Evolutionary conservation across 2,888 invertebrate genomes (phyloP).

Genomic region (Phyllotreta cruciferae): DNA sequence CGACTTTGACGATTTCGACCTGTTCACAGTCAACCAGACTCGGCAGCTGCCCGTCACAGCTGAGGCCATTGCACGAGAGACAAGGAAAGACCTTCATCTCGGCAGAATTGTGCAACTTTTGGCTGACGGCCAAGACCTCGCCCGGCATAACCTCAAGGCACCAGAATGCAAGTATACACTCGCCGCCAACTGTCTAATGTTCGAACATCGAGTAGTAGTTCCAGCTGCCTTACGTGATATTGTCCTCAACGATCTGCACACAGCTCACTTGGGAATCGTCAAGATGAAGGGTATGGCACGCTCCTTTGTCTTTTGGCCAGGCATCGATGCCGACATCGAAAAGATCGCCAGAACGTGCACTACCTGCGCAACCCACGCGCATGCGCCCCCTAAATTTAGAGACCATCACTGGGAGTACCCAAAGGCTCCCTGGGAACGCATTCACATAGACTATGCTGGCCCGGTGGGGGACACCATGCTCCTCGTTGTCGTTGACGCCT

Average conservation of each 20-base stretch:
- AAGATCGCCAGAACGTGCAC: slow-evolving; percentile 39
- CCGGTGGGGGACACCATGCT: slow-evolving; percentile 38
- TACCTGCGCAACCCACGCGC: slow-evolving; percentile 34
- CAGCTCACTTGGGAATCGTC: slow-evolving; percentile 45
- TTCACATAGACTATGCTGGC: slow-evolving; percentile 36
- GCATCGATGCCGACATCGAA: slow-evolving; percentile 40
- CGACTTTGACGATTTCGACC: slow-evolving; percentile 1
- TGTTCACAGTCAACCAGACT: background rate
- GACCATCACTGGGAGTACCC: slow-evolving; percentile 44
- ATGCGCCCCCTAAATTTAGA: slow-evolving; percentile 36
- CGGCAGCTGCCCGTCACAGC: slow-evolving; percentile 7
- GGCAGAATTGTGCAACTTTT: background rate
- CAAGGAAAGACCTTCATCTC: background rate
- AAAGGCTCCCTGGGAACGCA: too few species aligned
- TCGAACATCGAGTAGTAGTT: slow-evolving; percentile 38
- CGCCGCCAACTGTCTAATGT: slow-evolving; percentile 32
- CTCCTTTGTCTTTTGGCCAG: slow-evolving; percentile 28
- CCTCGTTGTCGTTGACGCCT: slow-evolving; percentile 11
- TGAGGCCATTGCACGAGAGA: background rate
- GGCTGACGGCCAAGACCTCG: background rate
- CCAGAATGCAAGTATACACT: slow-evolving; percentile 29
- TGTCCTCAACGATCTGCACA: slow-evolving; percentile 22
- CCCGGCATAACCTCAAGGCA: background rate
- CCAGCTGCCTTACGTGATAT: slow-evolving; percentile 19
- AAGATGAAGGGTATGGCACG: slow-evolving; percentile 47